Conservation (phyloP, 2,888 invertebrate species). For the Folsomia manolachei region DNA sequence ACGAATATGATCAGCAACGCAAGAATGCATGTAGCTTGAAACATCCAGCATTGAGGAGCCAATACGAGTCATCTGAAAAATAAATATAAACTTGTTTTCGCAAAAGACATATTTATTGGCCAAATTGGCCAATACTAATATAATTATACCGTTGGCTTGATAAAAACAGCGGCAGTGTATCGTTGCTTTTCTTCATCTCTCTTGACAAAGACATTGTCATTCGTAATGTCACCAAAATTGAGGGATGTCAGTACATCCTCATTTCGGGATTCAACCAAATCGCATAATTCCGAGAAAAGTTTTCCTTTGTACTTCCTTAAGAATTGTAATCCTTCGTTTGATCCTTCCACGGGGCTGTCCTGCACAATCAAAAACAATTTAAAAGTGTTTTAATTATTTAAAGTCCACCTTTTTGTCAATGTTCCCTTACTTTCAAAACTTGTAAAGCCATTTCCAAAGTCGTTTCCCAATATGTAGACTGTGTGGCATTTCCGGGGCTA, state of each 20-base stretch:
- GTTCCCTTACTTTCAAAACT: slow-evolving; percentile 14
- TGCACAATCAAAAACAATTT: not conserved
- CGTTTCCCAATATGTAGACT: not conserved
- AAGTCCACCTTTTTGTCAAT: not conserved
- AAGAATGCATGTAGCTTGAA: slow-evolving; percentile 10
- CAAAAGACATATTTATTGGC: not conserved
- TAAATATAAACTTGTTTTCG: too few relatives aligned
- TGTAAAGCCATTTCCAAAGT: not conserved
- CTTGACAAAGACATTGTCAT: slow-evolving; percentile 18
- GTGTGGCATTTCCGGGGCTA: not conserved
- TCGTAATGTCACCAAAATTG: slow-evolving; percentile 22
- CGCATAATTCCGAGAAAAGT: slow-evolving; percentile 2
- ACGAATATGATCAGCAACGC: not conserved
- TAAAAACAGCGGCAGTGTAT: not conserved
- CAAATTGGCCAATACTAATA: not conserved
- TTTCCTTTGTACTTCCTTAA: not conserved
- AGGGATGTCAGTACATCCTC: slow-evolving; percentile 1
- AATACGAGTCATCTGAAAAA: slow-evolving; percentile 14
- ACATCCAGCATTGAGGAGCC: slow-evolving; percentile 20
- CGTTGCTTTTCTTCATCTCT: not conserved
- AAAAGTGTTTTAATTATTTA: not conserved
- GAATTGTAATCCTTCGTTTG: not conserved
- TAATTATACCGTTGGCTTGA: slow-evolving; percentile 1
- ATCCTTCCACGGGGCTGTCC: slow-evolving; percentile 1
- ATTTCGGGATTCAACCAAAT: not conserved